These are phyloP conservation scores for Caenorhabditis doughertyi DNA, from an alignment of 2,888 invertebrate genomes.

Conservation along the genomic window DNA sequence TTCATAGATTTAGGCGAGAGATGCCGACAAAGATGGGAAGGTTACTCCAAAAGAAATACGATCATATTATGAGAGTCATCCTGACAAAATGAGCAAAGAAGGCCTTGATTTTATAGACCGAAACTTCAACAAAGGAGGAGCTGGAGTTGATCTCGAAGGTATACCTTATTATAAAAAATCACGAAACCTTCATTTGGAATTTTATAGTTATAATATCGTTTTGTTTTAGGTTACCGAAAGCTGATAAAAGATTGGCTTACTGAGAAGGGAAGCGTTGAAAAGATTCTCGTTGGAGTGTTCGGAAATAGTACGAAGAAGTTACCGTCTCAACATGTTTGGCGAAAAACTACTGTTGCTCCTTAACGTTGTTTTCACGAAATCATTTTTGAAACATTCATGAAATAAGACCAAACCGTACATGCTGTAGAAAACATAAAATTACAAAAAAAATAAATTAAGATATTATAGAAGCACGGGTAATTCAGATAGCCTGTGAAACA, in stretches of 20 bases:
- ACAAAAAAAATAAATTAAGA: not conserved
- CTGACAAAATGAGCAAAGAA: slow-evolving; percentile 57
- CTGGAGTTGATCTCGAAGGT: slow-evolving; percentile 32
- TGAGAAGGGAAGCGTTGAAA: slow-evolving; percentile 51
- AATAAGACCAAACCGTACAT: slow-evolving; percentile 12
- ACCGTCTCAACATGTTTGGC: slow-evolving; percentile 35
- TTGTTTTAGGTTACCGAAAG: slow-evolving; percentile 27
- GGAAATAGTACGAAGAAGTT: slow-evolving; percentile 28
- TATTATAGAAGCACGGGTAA: not conserved
- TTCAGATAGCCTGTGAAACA: not conserved
- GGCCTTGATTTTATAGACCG: slow-evolving; percentile 58
- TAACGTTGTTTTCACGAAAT: not conserved
- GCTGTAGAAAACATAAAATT: slow-evolving; percentile 6
- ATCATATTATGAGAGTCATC: slow-evolving; percentile 51
- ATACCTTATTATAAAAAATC: too few species aligned
- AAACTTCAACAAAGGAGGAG: slow-evolving; percentile 40
- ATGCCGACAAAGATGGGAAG: slow-evolving; percentile 37
- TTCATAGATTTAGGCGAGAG: slow-evolving; percentile 32
- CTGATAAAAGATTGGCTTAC: slow-evolving; percentile 53
- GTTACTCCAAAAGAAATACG: slow-evolving; percentile 53
- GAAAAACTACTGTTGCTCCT: slow-evolving; percentile 35
- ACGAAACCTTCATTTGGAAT: not conserved
- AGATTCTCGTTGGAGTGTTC: slow-evolving; percentile 50
- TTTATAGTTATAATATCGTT: not conserved
- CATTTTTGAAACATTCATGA: slow-evolving; percentile 21